Conservation (phyloP, 2,888 invertebrate genomes). For the Ectemnius continuus region DNA sequence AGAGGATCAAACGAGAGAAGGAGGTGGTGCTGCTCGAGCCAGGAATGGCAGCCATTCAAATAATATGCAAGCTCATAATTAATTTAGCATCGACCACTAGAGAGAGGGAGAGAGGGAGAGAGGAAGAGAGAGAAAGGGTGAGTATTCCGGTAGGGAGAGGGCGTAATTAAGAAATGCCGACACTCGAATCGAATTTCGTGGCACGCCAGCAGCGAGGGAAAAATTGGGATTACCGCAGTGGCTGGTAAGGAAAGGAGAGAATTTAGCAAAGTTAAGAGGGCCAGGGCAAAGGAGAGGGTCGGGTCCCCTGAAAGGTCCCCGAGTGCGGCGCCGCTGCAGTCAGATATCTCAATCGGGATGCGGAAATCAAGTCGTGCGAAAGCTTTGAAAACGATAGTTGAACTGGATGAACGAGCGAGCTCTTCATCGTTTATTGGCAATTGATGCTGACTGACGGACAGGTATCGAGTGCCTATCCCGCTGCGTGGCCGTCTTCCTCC, state of each 20-base stretch:
- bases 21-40: slow-evolving; percentile 26
- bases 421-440: slow-evolving; percentile 58
- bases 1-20: slow-evolving; percentile 24
- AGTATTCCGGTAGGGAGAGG: slow-evolving; percentile 40
- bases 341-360: slow-evolving; percentile 21
- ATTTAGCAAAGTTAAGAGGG: not conserved
- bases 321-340: not conserved
- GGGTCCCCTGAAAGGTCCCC: not conserved
- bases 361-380: slow-evolving; percentile 16
- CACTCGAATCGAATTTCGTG: slow-evolving; percentile 25
- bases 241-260: slow-evolving; percentile 8
- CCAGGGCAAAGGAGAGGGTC: not conserved
- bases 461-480: slow-evolving; percentile 60
- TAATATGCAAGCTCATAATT: slow-evolving; percentile 71
- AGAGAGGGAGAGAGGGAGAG: no score
- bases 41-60: slow-evolving; percentile 57
- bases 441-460: slow-evolving; percentile 60
- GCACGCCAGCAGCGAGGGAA: not conserved
- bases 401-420: slow-evolving; percentile 36
- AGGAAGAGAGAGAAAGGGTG: not conserved
- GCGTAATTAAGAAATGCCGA: slow-evolving; percentile 66
- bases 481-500: slow-evolving; percentile 43
- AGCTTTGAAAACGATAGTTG: slow-evolving; percentile 51
- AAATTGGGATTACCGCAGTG: not conserved
- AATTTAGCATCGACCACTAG: slow-evolving; percentile 59